A percentile compares a stretch with the other conserved stretches of the same genome.
Evolutionary conservation across 2,797 vertebrate genomes (phyloP).

Genomic region (Lepidocolaptes lacrymiger): DNA sequence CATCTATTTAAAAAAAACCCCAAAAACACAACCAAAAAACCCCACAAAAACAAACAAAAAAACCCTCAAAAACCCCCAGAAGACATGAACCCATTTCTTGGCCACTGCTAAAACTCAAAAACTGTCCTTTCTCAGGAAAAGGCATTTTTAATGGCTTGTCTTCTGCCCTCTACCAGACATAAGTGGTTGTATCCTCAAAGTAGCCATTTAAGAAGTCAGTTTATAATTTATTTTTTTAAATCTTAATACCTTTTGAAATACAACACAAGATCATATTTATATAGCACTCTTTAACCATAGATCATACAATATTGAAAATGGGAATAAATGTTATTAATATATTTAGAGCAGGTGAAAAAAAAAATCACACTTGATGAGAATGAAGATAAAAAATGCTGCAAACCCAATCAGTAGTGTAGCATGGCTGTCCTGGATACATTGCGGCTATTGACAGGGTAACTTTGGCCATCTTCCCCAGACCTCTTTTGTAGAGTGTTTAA

Average conservation of each 20-base stretch:
- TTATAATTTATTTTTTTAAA: neutral
- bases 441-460: neutral
- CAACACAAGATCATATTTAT: neutral
- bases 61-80: neutral
- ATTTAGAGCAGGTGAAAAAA: neutral
- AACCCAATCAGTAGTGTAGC: neutral
- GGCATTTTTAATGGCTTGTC: neutral
- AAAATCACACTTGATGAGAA: neutral
- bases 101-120: neutral
- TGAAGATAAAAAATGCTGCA: neutral
- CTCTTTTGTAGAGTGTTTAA: neutral
- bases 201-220: neutral
- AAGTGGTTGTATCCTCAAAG: neutral
- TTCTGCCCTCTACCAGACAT: neutral
- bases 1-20: neutral
- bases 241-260: neutral
- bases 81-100: neutral
- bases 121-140: neutral
- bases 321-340: neutral
- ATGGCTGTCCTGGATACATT: accelerated
- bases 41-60: neutral
- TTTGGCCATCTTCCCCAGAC: neutral
- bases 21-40: neutral
- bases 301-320: neutral
- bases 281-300: neutral